These are phyloP conservation scores for Quadroppia sp. DNA, from an alignment of 2,888 invertebrate genomes.

Conservation along the genomic window DNA sequence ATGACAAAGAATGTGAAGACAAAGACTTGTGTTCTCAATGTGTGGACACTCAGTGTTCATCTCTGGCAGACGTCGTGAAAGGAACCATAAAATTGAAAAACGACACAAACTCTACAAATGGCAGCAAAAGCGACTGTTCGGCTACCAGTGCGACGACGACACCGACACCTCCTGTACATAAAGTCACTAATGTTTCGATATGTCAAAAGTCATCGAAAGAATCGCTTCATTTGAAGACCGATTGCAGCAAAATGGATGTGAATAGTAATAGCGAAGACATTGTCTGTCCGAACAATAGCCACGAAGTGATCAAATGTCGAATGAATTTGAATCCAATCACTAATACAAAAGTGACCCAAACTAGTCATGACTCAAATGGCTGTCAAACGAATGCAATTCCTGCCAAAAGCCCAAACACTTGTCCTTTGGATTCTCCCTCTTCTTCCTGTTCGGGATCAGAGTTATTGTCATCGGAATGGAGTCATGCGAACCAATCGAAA, in stretches of 20 bases:
- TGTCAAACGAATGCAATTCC: conserved; percentile 25
- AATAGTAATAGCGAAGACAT: conserved; percentile 4
- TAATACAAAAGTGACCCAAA: conserved; percentile 7
- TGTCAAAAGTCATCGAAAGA: conserved; percentile 23
- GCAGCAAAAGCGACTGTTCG: background rate
- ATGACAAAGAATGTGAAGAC: conserved; percentile 22
- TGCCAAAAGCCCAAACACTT: conserved; percentile 23
- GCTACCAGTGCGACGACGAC: too few species aligned
- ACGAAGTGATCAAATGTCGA: background rate
- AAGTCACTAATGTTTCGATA: background rate
- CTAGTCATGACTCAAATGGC: conserved; percentile 28
- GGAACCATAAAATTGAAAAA: conserved; percentile 23
- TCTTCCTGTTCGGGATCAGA: conserved; percentile 15
- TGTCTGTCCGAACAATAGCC: background rate
- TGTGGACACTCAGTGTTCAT: conserved; percentile 11
- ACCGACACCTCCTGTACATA: conserved; percentile 6
- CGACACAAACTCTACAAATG: background rate
- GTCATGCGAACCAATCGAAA: conserved; percentile 1
- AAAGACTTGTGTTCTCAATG: background rate
- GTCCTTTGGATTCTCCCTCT: conserved; percentile 15
- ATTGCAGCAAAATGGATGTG: background rate
- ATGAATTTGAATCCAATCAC: background rate
- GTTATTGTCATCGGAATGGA: conserved; percentile 9
- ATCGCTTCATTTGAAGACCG: background rate
- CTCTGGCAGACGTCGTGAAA: conserved; percentile 35